A percentile compares a stretch with the other conserved stretches of the same genome.
phyloP scores from a whole-genome alignment of 2,797 vertebrate genomes.

The Anguilla marmorata region DNA sequence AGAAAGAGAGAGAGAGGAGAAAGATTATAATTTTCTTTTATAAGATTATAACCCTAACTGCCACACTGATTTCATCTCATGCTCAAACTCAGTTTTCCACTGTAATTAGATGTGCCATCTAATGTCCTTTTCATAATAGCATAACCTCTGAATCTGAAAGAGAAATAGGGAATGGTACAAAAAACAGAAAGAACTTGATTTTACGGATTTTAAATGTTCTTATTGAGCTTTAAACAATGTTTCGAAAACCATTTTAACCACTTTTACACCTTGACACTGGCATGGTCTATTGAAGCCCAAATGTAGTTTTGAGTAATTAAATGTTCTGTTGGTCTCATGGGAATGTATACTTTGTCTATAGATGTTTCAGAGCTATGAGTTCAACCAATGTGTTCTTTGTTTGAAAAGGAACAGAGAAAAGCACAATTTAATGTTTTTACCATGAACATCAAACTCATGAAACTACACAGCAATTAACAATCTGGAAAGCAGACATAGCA shows the following conservation, averaged over 20 bases:
- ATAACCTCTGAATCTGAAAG: not conserved
- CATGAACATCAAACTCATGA: not conserved
- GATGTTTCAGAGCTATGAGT: not conserved
- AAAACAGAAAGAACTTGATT: not conserved
- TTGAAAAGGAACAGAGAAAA: not conserved
- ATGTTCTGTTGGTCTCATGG: not conserved
- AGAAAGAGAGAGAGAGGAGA: not conserved
- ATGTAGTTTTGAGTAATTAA: not conserved
- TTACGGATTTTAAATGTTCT: not conserved
- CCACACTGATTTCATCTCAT: not conserved
- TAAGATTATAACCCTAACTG: constrained; percentile 10
- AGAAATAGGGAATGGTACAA: not conserved
- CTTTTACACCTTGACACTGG: not conserved
- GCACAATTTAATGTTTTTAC: not conserved
- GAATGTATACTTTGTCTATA: not conserved
- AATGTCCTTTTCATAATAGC: not conserved
- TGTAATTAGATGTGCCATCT: not conserved
- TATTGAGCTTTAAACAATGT: not conserved
- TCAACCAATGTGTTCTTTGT: not conserved
- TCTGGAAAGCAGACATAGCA: not conserved
- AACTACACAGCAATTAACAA: no score
- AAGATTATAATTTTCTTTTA: not conserved
- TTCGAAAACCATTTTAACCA: not conserved
- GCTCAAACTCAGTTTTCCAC: not conserved
- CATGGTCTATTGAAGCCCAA: not conserved